These are phyloP conservation scores for Eupithecia dodoneata DNA, from an alignment of 2,888 invertebrate species.

Conservation along the genomic window DNA sequence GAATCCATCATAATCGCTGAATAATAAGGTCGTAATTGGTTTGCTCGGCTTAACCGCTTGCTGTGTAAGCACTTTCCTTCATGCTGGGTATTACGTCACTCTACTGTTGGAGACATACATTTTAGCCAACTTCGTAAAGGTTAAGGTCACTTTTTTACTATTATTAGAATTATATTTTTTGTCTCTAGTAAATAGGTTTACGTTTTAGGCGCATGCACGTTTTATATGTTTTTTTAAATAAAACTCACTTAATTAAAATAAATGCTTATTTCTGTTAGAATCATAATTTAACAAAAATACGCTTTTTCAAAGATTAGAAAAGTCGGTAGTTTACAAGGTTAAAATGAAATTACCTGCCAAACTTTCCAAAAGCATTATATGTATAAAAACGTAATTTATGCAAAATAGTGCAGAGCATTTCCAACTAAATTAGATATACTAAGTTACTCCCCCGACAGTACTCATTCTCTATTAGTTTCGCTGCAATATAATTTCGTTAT, in stretches of 20 bases:
- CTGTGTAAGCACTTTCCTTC: constrained; percentile 45
- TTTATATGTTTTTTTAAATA: too few relatives aligned
- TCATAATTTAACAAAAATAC: too few relatives aligned
- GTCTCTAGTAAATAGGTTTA: too few relatives aligned
- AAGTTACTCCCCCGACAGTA: constrained; percentile 29
- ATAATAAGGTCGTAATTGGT: constrained; percentile 52
- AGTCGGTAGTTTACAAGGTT: background rate
- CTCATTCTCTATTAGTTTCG: constrained; percentile 37
- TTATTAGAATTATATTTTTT: too few relatives aligned
- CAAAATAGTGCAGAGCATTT: background rate
- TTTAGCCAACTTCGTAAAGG: background rate
- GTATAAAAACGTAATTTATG: background rate
- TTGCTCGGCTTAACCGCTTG: constrained; percentile 48
- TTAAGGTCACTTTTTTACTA: too few relatives aligned
- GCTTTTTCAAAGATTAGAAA: too few relatives aligned
- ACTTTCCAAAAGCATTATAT: background rate
- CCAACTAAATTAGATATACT: background rate
- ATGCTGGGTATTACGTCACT: constrained; percentile 32
- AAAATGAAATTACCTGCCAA: background rate
- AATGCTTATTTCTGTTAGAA: too few relatives aligned
- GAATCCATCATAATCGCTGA: constrained; percentile 43
- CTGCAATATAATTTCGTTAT: constrained; percentile 41
- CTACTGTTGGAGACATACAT: constrained; percentile 22
- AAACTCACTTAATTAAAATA: too few relatives aligned
- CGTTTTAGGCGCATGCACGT: too few relatives aligned